Evolutionary conservation across 2,113 vertebrate species (phyloP).

Genomic region (Ranitomeya imitator): DNA sequence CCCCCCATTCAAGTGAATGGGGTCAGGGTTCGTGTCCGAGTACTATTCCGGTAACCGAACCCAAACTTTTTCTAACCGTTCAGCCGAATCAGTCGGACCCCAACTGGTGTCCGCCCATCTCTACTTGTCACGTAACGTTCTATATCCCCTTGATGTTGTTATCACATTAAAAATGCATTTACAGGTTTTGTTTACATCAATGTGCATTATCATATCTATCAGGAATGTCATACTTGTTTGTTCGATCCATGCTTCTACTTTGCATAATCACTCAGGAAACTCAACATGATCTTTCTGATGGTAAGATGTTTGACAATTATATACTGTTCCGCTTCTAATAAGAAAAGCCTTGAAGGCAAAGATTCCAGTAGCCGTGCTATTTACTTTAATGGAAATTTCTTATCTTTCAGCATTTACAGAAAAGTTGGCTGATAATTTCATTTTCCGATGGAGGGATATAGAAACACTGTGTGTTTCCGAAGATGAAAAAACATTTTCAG

Average conservation of each 20-base stretch:
- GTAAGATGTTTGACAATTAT: slow-evolving; percentile 27
- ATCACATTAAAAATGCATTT: background rate
- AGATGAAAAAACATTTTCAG: background rate
- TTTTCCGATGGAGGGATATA: background rate
- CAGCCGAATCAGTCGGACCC: too few species aligned
- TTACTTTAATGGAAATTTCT: slow-evolving; percentile 31
- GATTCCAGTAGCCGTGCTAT: slow-evolving; percentile 1
- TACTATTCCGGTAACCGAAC: too few species aligned
- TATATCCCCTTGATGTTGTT: too few species aligned
- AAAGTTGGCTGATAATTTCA: slow-evolving; percentile 11
- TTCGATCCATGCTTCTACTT: background rate
- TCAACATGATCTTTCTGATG: slow-evolving; percentile 20
- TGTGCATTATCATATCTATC: background rate
- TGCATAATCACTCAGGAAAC: slow-evolving; percentile 19
- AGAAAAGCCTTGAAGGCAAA: slow-evolving; percentile 13
- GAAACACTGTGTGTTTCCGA: background rate
- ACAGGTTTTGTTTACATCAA: slow-evolving; percentile 6
- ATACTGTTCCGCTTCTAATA: slow-evolving; percentile 31
- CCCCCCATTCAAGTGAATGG: too few species aligned
- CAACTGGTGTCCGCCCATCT: too few species aligned
- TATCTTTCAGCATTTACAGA: background rate
- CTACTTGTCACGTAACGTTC: too few species aligned
- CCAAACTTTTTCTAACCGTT: too few species aligned
- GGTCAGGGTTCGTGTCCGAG: too few species aligned
- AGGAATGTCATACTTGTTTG: slow-evolving; percentile 11